Base-by-base conservation (phyloP, 1,140 invertebrate species). In the Papilio aristodemus region DNA sequence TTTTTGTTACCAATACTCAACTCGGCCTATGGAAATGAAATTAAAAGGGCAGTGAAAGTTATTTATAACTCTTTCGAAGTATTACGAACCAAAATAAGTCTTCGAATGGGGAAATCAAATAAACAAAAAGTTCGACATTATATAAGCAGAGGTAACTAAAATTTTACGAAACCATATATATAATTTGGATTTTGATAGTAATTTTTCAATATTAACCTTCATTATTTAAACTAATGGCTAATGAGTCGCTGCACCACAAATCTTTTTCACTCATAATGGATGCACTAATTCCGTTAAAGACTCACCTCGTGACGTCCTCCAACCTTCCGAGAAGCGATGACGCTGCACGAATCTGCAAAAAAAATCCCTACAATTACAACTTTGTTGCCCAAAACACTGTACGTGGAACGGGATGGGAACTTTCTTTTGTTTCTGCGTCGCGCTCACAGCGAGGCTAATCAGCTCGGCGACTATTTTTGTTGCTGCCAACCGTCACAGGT, bases 261-360 rank as follows among this genome's bases (percentile, higher is more conserved):
- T 78, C 70, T 81, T 72, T 69, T 66, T 37, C 17, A 27, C 11
- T 37, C 71, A 68, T 74, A 79, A 83, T 82, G 75, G 72, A 74
- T 74, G 74, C 76, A 80, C 78, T 75, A 73, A 78, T 84, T 85
- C 79, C 75, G 77, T 77, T 70, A 75, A 74, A 67, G 68, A 68
- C 77, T 78, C 81, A 83, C 79, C 83, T 84, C 62, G 60, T 69
- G 67, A 72, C 75, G 78, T 86, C 79, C 80, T 84, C 78, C 74
- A 71, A 72, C 85, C 87, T 91, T 89, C 86, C 71, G 68, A 87
- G 87, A 91, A 91, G 38, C 74, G 74, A 80, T 87, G 84, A 87
- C 76, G 75, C 19, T 41, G 63, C 79, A 81, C 73, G 67, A 60
- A 69, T 60, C 69, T 67, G 67, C 71, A 70, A 72, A 70, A 80